Evolutionary conservation across 2,888 invertebrate species (phyloP).

Genomic region (Platerodrilus igneus): DNA sequence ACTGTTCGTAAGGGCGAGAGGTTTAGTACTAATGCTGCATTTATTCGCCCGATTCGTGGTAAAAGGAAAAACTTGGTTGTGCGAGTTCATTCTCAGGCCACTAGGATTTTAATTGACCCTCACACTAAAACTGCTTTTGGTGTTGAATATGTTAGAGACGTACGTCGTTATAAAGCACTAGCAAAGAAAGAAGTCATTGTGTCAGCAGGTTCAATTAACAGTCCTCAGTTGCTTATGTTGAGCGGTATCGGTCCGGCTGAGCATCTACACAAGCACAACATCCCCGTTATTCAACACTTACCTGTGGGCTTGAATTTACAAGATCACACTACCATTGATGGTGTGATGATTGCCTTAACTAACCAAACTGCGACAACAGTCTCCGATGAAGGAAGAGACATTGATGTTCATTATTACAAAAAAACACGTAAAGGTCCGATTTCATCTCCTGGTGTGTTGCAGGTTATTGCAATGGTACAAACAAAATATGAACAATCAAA

Average conservation of each 20-base stretch:
- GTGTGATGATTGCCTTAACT: conserved; percentile 52
- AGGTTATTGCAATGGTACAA: conserved; percentile 58
- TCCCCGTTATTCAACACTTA: conserved; percentile 58
- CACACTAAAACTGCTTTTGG: conserved; percentile 51
- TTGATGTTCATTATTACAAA: conserved; percentile 50
- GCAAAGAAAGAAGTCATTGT: conserved; percentile 60
- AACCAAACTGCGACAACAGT: conserved; percentile 54
- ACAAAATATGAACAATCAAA: conserved; percentile 51
- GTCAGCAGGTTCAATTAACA: conserved; percentile 58
- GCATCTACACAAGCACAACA: conserved; percentile 51
- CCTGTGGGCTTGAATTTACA: conserved; percentile 71
- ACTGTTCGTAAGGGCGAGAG: conserved; percentile 59
- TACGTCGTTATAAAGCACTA: conserved; percentile 46
- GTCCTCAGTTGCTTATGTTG: conserved; percentile 60
- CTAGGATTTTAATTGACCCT: conserved; percentile 56
- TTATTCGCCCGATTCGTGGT: conserved; percentile 60
- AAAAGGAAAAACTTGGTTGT: conserved; percentile 52
- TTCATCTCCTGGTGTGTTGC: conserved; percentile 53
- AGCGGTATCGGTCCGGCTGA: conserved; percentile 62
- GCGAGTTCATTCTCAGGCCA: conserved; percentile 52
- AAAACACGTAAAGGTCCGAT: conserved; percentile 51
- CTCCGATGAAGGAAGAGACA: conserved; percentile 42
- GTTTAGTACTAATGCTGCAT: conserved; percentile 60
- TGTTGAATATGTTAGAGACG: conserved; percentile 51
- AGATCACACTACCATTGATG: conserved; percentile 66